A percentile compares a stretch with the other conserved stretches of the same genome.
Evolutionary conservation across 1,140 invertebrate species (phyloP).

Genomic region (Drosophila pachea): DNA sequence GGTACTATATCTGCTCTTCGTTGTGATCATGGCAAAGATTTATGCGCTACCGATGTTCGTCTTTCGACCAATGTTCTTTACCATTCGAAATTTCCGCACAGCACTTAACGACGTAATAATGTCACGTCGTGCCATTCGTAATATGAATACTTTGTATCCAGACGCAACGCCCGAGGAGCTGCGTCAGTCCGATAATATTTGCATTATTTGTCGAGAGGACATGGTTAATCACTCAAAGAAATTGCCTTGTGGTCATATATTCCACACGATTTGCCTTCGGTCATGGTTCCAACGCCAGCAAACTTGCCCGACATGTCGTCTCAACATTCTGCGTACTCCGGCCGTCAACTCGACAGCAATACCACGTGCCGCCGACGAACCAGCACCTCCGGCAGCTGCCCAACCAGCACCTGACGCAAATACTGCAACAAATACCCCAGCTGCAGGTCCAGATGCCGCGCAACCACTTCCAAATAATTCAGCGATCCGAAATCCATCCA

Average conservation of each 20-base stretch:
- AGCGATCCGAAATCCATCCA: conserved; percentile 18
- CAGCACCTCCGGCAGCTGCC: conserved; percentile 35
- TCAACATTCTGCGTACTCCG: conserved; percentile 93
- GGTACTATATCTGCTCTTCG: conserved; percentile 95
- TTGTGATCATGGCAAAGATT: conserved; percentile 97
- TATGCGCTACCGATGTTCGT: conserved; percentile 99
- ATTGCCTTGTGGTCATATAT: conserved; percentile 99
- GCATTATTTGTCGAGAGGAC: conserved; percentile 94
- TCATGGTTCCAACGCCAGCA: conserved; percentile 99
- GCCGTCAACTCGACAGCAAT: conserved; percentile 75
- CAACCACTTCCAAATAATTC: conserved; percentile 27
- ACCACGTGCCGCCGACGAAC: conserved; percentile 78
- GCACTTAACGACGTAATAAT: conserved; percentile 98
- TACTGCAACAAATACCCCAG: conserved; percentile 3
- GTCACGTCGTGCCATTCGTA: conserved; percentile 96
- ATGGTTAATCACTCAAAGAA: conserved; percentile 93
- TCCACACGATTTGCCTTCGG: conserved; percentile 98
- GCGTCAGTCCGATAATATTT: conserved; percentile 96
- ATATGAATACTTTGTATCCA: conserved; percentile 99
- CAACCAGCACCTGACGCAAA: conserved; percentile 47
- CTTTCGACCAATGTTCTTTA: conserved; percentile 99
- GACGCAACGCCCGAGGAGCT: conserved; percentile 97
- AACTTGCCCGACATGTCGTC: conserved; percentile 98
- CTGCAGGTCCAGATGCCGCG: conserved; percentile 18
- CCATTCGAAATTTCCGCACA: conserved; percentile 98